phyloP scores from a whole-genome alignment of 1,140 invertebrate genomes.

The Lasioglossum baleicum region DNA sequence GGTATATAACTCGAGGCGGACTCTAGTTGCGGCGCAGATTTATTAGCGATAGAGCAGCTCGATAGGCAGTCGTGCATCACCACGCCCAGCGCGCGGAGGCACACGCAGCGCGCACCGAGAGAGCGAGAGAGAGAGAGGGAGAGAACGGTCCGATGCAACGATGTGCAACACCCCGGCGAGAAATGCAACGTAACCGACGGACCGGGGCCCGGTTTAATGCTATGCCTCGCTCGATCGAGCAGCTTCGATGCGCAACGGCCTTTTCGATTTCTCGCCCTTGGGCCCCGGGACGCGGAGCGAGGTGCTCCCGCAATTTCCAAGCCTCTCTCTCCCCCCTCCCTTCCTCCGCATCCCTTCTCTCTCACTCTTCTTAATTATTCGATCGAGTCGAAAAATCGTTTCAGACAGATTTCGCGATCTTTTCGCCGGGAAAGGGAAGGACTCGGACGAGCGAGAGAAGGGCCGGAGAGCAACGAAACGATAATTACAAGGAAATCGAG shows the following conservation, averaged over 20 bases:
- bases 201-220: slow-evolving; percentile 37
- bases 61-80: slow-evolving; percentile 76
- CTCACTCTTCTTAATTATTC: too few species aligned
- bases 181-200: slow-evolving; percentile 10
- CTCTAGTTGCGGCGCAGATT: slow-evolving; percentile 77
- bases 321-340: neutral
- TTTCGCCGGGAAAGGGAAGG: too few species aligned
- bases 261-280: slow-evolving; percentile 46
- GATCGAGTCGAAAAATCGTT: too few species aligned
- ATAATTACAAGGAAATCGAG: slow-evolving; percentile 66
- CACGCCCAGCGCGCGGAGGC: slow-evolving; percentile 65
- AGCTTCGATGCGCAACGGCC: slow-evolving; percentile 15
- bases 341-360: neutral
- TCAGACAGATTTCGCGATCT: too few species aligned
- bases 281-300: slow-evolving; percentile 14
- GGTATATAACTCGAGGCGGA: slow-evolving; percentile 68
- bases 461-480: neutral
- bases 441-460: too few species aligned
- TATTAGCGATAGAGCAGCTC: slow-evolving; percentile 74
- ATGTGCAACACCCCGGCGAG: slow-evolving; percentile 30
- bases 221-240: slow-evolving; percentile 52
- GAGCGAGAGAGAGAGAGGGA: too few species aligned
- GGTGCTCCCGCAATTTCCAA: slow-evolving; percentile 51
- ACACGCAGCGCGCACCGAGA: slow-evolving; percentile 25
- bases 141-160: slow-evolving; percentile 14